A percentile compares a stretch with the other conserved stretches of the same genome.
Evolutionary conservation across 2,113 vertebrate species (phyloP).

Genomic region (Taxidea taxus): DNA sequence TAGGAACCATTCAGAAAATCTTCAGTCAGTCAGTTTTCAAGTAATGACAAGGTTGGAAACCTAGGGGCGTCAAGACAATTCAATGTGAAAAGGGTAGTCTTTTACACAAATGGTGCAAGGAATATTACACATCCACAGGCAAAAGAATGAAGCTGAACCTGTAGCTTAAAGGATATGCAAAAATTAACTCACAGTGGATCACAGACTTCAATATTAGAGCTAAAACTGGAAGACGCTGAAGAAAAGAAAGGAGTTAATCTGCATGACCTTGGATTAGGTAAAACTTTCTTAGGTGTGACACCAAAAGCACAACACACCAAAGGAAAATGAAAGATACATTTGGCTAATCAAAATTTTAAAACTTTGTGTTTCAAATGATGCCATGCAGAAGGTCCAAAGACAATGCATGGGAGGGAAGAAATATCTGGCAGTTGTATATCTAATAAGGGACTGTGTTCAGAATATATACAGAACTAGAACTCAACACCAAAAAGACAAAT

Average conservation of each 20-base stretch:
- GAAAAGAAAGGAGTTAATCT: not conserved
- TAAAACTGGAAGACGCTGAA: not conserved
- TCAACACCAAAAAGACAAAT: not conserved
- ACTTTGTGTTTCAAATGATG: not conserved
- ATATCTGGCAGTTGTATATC: not conserved
- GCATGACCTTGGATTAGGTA: conserved; percentile 14
- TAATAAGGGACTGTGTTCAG: not conserved
- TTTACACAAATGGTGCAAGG: not conserved
- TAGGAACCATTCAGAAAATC: not conserved
- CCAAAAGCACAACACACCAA: not conserved
- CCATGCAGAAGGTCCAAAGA: not conserved
- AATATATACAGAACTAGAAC: not conserved
- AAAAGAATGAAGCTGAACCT: not conserved
- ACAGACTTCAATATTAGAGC: not conserved
- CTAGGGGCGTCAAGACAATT: not conserved
- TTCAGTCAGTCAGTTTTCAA: not conserved
- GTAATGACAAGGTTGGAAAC: not conserved
- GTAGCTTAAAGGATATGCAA: not conserved
- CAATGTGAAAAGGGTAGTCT: not conserved
- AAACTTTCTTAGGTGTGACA: not conserved
- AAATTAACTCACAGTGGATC: not conserved
- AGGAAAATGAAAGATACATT: not conserved
- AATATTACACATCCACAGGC: not conserved
- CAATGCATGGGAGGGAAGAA: not conserved
- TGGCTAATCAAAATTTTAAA: not conserved